Percentiles rank a stretch among this genome's conserved stretches.
phyloP scores from a whole-genome alignment of 1,140 invertebrate species.

The Myzus persicae region DNA sequence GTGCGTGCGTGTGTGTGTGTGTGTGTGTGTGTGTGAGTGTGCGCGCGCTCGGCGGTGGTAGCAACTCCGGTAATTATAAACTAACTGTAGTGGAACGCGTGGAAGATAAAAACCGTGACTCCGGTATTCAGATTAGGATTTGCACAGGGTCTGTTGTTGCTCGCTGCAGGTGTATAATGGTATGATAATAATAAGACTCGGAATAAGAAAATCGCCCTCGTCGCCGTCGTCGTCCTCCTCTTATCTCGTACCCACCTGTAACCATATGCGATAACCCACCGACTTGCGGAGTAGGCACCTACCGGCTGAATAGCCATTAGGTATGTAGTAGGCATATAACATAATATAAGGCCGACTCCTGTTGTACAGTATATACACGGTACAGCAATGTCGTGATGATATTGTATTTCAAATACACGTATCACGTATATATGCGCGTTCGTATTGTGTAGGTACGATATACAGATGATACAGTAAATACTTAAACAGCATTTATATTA shows the following conservation, averaged over 20 bases:
- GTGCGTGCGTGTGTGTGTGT: too few relatives aligned
- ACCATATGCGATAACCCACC: neutral
- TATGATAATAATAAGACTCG: neutral
- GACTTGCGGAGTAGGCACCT: neutral
- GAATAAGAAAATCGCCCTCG: neutral
- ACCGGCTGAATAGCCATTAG: neutral
- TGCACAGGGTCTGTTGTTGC: neutral
- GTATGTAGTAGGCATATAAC: neutral
- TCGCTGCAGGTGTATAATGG: neutral
- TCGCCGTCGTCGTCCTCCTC: neutral
- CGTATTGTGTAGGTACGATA: neutral
- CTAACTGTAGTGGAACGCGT: constrained; percentile 36
- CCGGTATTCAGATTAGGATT: constrained; percentile 41
- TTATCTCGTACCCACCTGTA: neutral
- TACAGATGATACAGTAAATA: constrained; percentile 16
- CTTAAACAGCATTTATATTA: neutral
- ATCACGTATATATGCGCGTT: neutral
- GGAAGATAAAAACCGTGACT: constrained; percentile 49
- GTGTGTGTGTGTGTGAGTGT: too few relatives aligned
- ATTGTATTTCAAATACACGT: neutral
- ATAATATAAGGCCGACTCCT: neutral
- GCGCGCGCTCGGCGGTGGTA: neutral
- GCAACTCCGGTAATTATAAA: constrained; percentile 51
- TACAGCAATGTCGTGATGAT: constrained; percentile 7
- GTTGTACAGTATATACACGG: neutral